phyloP scores from a whole-genome alignment of 2,888 invertebrate genomes.

The Tineola bisselliella region DNA sequence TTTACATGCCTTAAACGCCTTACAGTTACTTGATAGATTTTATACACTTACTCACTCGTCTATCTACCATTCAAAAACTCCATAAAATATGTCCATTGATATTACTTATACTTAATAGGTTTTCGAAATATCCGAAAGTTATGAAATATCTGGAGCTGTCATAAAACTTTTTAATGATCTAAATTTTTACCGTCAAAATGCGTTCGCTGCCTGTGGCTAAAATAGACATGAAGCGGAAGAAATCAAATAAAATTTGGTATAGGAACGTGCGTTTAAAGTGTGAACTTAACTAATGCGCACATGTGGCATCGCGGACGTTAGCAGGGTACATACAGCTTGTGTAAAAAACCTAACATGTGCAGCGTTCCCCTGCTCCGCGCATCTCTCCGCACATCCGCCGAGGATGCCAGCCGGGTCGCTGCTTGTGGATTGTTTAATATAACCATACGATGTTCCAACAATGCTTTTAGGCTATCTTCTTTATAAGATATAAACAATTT shows the following conservation, averaged over 20 bases:
- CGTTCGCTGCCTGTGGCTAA: background rate
- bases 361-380: background rate
- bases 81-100: no score
- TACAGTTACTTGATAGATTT: no score
- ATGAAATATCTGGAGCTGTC: background rate
- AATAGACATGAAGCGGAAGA: conserved; percentile 10
- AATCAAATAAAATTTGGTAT: background rate
- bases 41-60: no score
- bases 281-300: background rate
- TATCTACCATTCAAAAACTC: no score
- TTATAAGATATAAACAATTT: no score
- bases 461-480: background rate
- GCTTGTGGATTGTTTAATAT: background rate
- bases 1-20: background rate
- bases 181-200: background rate
- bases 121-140: background rate
- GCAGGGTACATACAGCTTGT: background rate
- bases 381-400: background rate
- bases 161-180: background rate
- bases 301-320: background rate
- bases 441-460: background rate
- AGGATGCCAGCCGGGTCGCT: background rate
- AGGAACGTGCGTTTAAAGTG: background rate
- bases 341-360: conserved; percentile 1
- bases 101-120: no score